A percentile compares a stretch with the other conserved stretches of the same genome.
These are phyloP conservation scores for Luidia sarsii DNA, from an alignment of 53 echinoderm and acorn worm genomes.

Conservation along the genomic window DNA sequence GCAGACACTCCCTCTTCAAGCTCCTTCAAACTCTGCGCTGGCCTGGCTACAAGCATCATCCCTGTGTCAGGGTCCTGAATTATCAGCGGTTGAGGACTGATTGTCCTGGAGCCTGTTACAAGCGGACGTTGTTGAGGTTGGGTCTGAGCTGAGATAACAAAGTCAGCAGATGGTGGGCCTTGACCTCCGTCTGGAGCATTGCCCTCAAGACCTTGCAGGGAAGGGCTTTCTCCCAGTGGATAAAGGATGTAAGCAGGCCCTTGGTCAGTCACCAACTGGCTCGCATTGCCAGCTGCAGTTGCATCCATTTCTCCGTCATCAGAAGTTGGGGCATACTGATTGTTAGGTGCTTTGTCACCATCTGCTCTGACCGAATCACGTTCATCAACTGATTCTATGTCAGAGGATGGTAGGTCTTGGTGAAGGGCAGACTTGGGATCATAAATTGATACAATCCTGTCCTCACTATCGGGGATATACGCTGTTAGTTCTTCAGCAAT, in stretches of 20 bases:
- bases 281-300: not conserved
- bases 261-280: slow-evolving; percentile 70
- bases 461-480: slow-evolving; percentile 36
- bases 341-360: not conserved
- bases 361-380: slow-evolving; percentile 5
- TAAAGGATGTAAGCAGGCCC: slow-evolving; percentile 27
- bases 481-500: slow-evolving; percentile 60
- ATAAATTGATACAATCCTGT: slow-evolving; percentile 47
- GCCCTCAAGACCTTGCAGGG: slow-evolving; percentile 21
- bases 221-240: slow-evolving; percentile 3
- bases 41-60: slow-evolving; percentile 1
- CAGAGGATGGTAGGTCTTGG: slow-evolving; percentile 4
- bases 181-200: slow-evolving; percentile 27
- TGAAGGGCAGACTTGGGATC: slow-evolving; percentile 51
- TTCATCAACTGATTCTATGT: slow-evolving; percentile 32
- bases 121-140: slow-evolving; percentile 37
- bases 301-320: not conserved
- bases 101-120: slow-evolving; percentile 49
- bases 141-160: slow-evolving; percentile 39
- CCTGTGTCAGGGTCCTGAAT: slow-evolving; percentile 61
- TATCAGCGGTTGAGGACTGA: slow-evolving; percentile 29
- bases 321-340: not conserved
- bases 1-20: not conserved
- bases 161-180: slow-evolving; percentile 51
- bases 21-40: slow-evolving; percentile 20